phyloP scores from a whole-genome alignment of 2,797 vertebrate genomes.

The Stomatorhinus walkeri region DNA sequence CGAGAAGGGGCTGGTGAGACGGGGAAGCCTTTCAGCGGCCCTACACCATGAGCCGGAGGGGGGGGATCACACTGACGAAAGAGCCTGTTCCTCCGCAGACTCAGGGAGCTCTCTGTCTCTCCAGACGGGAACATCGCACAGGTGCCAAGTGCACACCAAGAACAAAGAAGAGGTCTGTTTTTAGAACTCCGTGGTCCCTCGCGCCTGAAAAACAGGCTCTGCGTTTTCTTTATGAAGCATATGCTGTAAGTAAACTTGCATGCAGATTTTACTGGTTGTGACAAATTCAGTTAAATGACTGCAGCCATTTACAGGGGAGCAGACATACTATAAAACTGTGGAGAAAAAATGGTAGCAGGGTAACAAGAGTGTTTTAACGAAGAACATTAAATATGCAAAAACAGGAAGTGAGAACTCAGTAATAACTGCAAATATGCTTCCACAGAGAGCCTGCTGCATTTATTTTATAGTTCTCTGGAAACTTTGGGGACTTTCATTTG shows the following conservation, averaged over 20 bases:
- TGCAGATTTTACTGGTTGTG: background rate
- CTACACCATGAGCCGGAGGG: background rate
- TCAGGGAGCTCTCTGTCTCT: conserved; percentile 3
- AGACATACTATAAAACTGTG: background rate
- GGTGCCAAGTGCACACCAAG: conserved; percentile 3
- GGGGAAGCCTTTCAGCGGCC: background rate
- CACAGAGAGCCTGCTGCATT: background rate
- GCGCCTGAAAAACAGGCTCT: background rate
- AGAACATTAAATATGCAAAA: background rate
- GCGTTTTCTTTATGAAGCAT: background rate
- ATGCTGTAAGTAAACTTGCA: background rate
- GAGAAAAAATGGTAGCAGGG: background rate
- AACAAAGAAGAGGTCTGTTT: background rate
- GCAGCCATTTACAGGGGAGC: background rate
- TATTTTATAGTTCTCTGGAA: background rate
- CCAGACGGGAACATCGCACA: background rate
- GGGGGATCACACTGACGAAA: background rate
- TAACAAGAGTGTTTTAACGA: background rate
- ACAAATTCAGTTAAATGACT: background rate
- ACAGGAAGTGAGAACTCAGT: background rate
- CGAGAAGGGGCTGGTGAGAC: background rate
- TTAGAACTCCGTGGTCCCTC: background rate
- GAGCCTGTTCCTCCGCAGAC: background rate
- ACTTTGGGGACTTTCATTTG: background rate
- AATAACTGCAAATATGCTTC: background rate